Base-by-base conservation (phyloP, 2,888 invertebrate genomes). In the Marronus borbonicus region DNA sequence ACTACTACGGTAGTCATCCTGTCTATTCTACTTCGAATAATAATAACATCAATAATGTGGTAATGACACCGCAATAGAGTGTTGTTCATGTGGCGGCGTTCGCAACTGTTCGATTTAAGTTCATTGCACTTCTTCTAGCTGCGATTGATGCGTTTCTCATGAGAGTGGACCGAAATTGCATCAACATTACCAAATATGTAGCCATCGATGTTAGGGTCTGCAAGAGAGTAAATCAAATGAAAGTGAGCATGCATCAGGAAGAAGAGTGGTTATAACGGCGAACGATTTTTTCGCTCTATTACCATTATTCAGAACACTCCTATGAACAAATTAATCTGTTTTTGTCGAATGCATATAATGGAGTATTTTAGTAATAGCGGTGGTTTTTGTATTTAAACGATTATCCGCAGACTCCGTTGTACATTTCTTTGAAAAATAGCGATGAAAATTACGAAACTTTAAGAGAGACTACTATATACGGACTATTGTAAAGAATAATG, bases 151-250 rank as follows among this genome's bases (percentile, higher is more conserved):
- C 89, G 81, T 92, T 92, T 55, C 92, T 88, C 58, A 91, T 88
- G 1, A 93, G 87, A 0, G 93, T 93, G 60, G 93, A 87, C 82
- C 94, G 93, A 84, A 94, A 94, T 87, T 94, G 94, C 90, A 94
- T 91, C 83, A 94, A 84, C 77, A 94, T 94, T 8, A 94, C 93
- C 81, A 94, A 87, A 86, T 94, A 94, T 0, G 94, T 94, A 1
- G 93, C 93, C 91, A 94, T 93, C 83, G 92, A 93, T 1, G 94
- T 92, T 49, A 94, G 89, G 72, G 93, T 93, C 93, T 93, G 89
- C 62, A 89, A 89, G 31, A 80, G 80, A 79, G 76, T 78, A 80
- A 36, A 60, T 20, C 2, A 70, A 20, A 44, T 31, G 28, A 72
- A 72, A 60, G 55, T 55, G 49, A 58, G 55, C 52, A 58, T 28